Evolutionary conservation across 2,113 vertebrate species (phyloP), one percentile per base, ranked within the genome.

Genomic region (Toxotes jaculatrix): DNA sequence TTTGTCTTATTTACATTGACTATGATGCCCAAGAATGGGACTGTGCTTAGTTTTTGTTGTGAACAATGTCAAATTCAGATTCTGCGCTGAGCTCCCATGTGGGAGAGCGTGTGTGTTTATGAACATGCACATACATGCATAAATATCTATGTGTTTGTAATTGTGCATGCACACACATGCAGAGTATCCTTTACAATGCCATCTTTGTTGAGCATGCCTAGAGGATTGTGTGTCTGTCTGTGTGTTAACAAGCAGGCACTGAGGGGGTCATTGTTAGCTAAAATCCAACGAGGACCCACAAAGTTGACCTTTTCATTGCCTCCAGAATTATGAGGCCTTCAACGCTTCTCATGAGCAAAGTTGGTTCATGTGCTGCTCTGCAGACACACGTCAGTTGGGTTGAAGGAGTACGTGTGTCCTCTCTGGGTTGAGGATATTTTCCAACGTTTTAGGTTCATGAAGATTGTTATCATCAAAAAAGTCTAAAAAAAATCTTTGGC

Each of bases 211-310:
- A 69, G 63, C 21, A 42, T 59, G 72, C 55, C 85, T 53, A 7
- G 71, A 72, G 79, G 60, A 80, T 74, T 78, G 80, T 83, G 79
- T 65, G 77, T 84, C 68, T 84, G 76, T 79, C 66, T 84, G 87
- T 83, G 90, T 81, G 86, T 88, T 89, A 85, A 93, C 87, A 68
- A 86, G 88, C 80, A 64, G 61, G 74, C 86, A 89, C 91, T 94
- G 86, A 94, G 86, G 91, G 79, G 79, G 65, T 82, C 93, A 88
- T 95, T 96, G 94, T 95, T 93, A 55, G 62, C 84, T 77, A 62
- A 90, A 62, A 87, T 87, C 91, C 87, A 81, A 79, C 79, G 63
- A 85, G 74, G 83, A 80, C 82, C 88, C 80, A 86, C 80, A 75
- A 74, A 82, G 83, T 71, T 83, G 88, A 91, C 86, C 91, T 89